Base-by-base conservation (phyloP, 2,888 invertebrate species). In the Dynastes maya region DNA sequence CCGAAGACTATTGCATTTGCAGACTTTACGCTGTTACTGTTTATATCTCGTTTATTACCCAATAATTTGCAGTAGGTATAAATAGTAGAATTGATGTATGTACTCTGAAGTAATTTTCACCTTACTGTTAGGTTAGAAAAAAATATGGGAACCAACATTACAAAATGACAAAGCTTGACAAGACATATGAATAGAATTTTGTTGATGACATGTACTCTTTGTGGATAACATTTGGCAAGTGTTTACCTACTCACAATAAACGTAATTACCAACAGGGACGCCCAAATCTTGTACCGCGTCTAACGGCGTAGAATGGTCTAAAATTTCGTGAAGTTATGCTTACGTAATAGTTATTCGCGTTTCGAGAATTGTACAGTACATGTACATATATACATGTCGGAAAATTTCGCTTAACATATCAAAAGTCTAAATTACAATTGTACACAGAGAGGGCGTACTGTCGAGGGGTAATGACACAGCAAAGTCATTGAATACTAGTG, bases 391-490 rank as follows among this genome's bases (percentile, higher is more conserved):
- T 5, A 72, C n/a, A 71, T 5, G 37, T 32, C 45, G 55, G n/a
- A 76, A 53, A 58, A 63, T 72, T 49, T 40, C 78, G 40, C 61
- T 71, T 65, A 72, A 64, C 72, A 72, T 78, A 49, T 68, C 45
- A 78, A 78, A 71, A 70, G 63, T 74, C 77, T 77, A 79, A 79
- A 79, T 79, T 79, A 77, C 79, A 77, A 68, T 61, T 77, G 74
- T 77, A 79, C 76, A 71, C 77, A 76, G 64, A 71, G 80, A 64
- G 79, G 80, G 80, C 77, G 77, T 64, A 64, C 63, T 78, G 70
- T 80, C 80, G 80, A 29, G 80, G 80, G 78, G 80, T 83, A 82
- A 83, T 83, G 81, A 82, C 80, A 83, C 81, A 81, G 83, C 49
- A 70, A 65, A 82, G 80, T 83, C 82, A 82, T 82, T 82, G 84